These are phyloP conservation scores for Halictus ligatus DNA, from an alignment of 2,888 invertebrate species.

Conservation along the genomic window DNA sequence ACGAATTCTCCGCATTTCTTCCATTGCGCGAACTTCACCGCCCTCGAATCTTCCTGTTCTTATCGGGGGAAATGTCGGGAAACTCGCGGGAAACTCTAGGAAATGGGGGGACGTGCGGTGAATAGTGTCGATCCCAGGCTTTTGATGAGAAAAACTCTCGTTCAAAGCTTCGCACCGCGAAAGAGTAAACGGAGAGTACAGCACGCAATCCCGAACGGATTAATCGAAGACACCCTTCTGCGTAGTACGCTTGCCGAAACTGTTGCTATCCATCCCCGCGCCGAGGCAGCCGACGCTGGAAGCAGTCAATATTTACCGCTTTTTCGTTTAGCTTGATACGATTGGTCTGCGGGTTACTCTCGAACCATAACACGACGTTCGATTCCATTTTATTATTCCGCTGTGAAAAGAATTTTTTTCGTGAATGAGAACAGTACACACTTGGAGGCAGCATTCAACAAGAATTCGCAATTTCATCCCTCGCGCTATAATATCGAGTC, in stretches of 20 bases:
- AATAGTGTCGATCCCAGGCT: background rate
- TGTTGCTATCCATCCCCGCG: background rate
- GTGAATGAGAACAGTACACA: no score
- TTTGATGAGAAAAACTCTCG: background rate
- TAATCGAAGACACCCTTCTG: background rate
- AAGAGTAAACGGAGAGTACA: background rate
- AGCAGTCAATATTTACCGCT: background rate
- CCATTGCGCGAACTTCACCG: constrained; percentile 8
- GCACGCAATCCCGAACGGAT: background rate
- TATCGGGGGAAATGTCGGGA: background rate
- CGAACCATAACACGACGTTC: background rate
- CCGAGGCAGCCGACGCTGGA: background rate
- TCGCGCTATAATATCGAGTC: no score
- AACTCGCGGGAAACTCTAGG: constrained; percentile 12
- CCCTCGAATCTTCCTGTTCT: background rate
- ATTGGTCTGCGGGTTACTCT: background rate
- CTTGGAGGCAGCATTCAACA: no score
- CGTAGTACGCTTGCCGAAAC: background rate
- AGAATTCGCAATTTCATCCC: no score
- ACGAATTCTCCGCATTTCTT: constrained; percentile 50
- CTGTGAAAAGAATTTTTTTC: no score
- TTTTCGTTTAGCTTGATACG: background rate
- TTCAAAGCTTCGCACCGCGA: background rate
- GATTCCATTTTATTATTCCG: background rate
- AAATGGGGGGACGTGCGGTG: background rate